Evolutionary conservation across 2,113 vertebrate genomes (phyloP), one percentile per base, ranked within the genome.

Genomic region (Peromyscus californicus): DNA sequence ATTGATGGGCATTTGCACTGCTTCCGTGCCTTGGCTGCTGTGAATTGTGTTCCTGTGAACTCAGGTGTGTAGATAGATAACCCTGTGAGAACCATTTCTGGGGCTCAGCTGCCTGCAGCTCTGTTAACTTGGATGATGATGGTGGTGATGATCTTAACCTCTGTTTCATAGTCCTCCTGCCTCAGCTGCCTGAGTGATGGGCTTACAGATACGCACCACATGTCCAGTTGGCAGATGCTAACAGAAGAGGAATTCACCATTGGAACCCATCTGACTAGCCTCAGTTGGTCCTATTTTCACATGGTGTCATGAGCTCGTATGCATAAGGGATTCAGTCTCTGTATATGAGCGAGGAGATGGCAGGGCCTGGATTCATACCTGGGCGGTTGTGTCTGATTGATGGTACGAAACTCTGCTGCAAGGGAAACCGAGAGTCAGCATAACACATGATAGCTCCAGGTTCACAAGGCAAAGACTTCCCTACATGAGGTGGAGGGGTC

Each of bases 171-270:
- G 82, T 63, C 54, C 80, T 57, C 57, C 57, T 63, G 57, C n/a
- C 57, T 84, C 82, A 63, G n/a, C 82, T 63, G 12, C n/a, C 82
- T 7, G n/a, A 61, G 57, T 5, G 11, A 15, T 39, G 54, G 54
- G 36, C 36, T 61, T 83, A 16, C 13, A 61, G 57, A 13, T 29
- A 26, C 61, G 36, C 13, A 0, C 45, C 15, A 0, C 48, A 29
- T 33, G 45, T 78, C 54, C 79, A 24, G 54, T 59, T 91, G 72
- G 13, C 72, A 59, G 83, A 91, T 86, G 85, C 96, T 83, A 95
- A 69, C 57, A 24, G 67, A 48, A 11, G 39, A 95, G 48, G 54
- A 87, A 74, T 82, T 83, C 17, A 79, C 31, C 42, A 76, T 63
- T 17, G 65, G 33, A 51, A 22, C 16, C 3, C 36, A 17, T 24